Base-by-base conservation (phyloP, 2,797 vertebrate species). In the Darevskia nairensis region DNA sequence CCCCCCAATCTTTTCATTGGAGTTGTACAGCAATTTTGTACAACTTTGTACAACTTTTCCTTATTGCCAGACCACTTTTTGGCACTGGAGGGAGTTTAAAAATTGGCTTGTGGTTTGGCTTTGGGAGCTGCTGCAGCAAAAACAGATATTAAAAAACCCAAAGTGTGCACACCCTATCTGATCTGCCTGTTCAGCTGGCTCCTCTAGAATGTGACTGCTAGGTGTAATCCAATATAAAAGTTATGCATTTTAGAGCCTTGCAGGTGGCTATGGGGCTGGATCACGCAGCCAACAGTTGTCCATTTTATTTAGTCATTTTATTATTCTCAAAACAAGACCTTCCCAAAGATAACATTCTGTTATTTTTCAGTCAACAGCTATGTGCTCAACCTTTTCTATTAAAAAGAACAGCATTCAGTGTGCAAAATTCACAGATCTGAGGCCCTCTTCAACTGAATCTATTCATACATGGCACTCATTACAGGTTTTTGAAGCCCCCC, bases 31-130 rank as follows among this genome's bases (percentile, higher is more conserved):
- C 50, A 79, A 64, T 82, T 66, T 75, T 82, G 55, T 39, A 29
- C 29, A n/a, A n/a, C n/a, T n/a, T n/a, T n/a, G n/a, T n/a, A n/a
- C n/a, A n/a, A n/a, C 21, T 29, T 35, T 77, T 83, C 64, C 29
- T 68, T 41, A 83, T 50, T 88, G 81, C 55, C 77, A 85, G 75
- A 61, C 55, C 68, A 66, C 64, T 74, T 89, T 64, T 55, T 75
- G 69, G 55, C 69, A 81, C 83, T 72, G 69, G 41, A 75, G 75
- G 35, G 69, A 80, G 77, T 80, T 84, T 74, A 64, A 84, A 78
- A 72, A 81, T 50, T 81, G 55, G 55, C 80, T 85, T 85, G 76
- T 80, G 77, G 83, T 68, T 80, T 85, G 83, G 61, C 80, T 77
- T 46, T 50, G 80, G 27, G 32, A 69, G 81, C 32, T 59, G 15